Conservation (phyloP, 2,113 vertebrate species). For the Xiphorhynchus elegans region DNA sequence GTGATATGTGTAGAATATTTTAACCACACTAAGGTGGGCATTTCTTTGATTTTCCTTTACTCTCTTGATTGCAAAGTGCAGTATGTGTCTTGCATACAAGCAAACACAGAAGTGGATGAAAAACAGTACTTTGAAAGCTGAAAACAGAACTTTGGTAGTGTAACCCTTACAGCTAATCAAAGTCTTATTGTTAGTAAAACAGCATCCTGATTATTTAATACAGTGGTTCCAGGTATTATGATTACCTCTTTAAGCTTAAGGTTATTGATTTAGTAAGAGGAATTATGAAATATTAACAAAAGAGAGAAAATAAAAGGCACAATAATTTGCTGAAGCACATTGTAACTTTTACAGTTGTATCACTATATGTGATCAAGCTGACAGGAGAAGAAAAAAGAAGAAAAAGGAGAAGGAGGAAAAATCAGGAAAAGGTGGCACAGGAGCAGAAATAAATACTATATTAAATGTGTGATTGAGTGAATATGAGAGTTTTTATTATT, state of each 20-base stretch:
- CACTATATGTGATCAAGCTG: background rate
- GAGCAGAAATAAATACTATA: background rate
- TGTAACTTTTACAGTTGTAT: background rate
- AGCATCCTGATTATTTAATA: constrained; percentile 7
- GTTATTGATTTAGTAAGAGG: background rate
- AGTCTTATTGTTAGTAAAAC: constrained; percentile 7
- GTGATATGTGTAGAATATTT: constrained; percentile 10
- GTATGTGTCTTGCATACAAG: background rate
- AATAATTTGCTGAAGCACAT: background rate
- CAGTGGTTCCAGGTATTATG: background rate
- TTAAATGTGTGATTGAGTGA: background rate
- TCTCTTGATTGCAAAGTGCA: constrained; percentile 54
- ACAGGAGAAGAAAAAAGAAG: background rate
- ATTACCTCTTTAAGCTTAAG: background rate
- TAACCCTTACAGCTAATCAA: constrained; percentile 31
- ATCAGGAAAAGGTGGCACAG: background rate
- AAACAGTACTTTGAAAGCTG: constrained; percentile 46
- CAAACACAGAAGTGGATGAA: constrained; percentile 27
- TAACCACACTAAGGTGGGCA: background rate
- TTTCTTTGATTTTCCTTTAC: constrained; percentile 61
- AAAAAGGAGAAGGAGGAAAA: background rate
- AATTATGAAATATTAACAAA: background rate
- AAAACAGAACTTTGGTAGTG: constrained; percentile 18
- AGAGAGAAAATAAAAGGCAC: background rate
- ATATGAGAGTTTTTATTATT: background rate